Percentiles rank a stretch among this genome's conserved stretches.
phyloP scores from a whole-genome alignment of 2,888 invertebrate genomes.

The Ellobium chinense region DNA sequence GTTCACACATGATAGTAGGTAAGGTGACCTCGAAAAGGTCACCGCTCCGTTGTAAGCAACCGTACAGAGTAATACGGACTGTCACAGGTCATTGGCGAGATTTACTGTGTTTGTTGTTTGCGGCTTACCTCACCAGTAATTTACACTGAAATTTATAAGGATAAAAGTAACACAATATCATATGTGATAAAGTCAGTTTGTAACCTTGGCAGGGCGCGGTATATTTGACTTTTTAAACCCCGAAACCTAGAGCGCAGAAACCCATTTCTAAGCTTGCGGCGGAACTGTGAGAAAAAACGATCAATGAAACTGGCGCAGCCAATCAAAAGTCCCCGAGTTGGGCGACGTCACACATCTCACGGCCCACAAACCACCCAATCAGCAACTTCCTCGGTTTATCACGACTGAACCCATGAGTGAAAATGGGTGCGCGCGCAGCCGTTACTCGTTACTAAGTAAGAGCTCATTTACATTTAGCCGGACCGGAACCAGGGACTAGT shows the following conservation, averaged over 20 bases:
- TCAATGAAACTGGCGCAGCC: neutral
- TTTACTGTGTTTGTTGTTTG: no score
- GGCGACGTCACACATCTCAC: neutral
- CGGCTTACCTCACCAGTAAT: no score
- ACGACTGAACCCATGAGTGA: conserved; percentile 20
- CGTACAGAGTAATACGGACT: no score
- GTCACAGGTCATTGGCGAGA: no score
- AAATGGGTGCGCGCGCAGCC: conserved; percentile 14
- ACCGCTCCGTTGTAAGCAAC: no score
- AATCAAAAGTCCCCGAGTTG: neutral
- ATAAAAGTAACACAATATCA: no score
- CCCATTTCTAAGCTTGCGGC: neutral
- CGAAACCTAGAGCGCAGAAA: neutral
- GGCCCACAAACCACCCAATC: neutral
- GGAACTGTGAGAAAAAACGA: neutral
- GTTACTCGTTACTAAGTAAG: no score
- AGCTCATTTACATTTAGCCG: neutral
- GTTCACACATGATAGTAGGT: no score
- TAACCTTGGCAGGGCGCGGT: no score
- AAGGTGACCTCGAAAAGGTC: no score
- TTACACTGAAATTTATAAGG: no score
- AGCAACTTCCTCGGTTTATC: neutral
- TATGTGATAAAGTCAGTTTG: no score
- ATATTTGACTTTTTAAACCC: neutral
- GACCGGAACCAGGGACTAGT: neutral